A percentile compares a stretch with the other conserved stretches of the same genome.
Evolutionary conservation across 2,888 invertebrate genomes (phyloP).

Genomic region (Patella caerulea): DNA sequence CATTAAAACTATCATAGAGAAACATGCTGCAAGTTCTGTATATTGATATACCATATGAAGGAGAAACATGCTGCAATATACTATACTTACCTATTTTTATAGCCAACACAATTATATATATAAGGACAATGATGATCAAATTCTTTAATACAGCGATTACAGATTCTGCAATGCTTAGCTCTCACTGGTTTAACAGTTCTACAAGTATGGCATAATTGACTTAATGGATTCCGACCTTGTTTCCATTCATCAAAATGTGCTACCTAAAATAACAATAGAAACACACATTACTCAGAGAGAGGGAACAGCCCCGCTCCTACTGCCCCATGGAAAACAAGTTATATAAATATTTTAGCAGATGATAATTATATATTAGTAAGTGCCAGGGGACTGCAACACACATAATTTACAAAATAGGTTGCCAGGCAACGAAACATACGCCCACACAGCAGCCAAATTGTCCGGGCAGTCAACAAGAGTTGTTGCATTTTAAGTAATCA

Average conservation of each 20-base stretch:
- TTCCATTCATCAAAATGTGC: constrained; percentile 94
- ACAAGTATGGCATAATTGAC: constrained; percentile 89
- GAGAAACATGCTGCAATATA: background rate
- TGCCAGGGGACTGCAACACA: no score
- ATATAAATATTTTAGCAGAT: background rate
- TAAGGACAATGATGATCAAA: constrained; percentile 97
- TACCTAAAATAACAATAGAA: constrained; percentile 76
- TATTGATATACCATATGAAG: background rate
- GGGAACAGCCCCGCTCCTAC: background rate
- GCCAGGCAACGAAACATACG: no score
- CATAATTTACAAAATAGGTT: no score
- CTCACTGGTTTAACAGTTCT: constrained; percentile 87
- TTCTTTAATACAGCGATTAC: constrained; percentile 89
- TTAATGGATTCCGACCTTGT: constrained; percentile 78
- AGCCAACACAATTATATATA: constrained; percentile 94
- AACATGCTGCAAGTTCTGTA: background rate
- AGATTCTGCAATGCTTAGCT: constrained; percentile 92
- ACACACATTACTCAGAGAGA: no score
- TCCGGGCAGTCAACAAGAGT: no score
- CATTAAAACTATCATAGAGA: background rate
- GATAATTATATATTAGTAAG: no score
- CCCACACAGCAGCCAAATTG: no score
- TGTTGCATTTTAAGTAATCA: no score
- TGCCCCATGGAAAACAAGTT: background rate
- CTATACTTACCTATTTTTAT: constrained; percentile 81